Evolutionary conservation across 2,888 invertebrate species (phyloP).

Genomic region (Drosophila neotestacea): DNA sequence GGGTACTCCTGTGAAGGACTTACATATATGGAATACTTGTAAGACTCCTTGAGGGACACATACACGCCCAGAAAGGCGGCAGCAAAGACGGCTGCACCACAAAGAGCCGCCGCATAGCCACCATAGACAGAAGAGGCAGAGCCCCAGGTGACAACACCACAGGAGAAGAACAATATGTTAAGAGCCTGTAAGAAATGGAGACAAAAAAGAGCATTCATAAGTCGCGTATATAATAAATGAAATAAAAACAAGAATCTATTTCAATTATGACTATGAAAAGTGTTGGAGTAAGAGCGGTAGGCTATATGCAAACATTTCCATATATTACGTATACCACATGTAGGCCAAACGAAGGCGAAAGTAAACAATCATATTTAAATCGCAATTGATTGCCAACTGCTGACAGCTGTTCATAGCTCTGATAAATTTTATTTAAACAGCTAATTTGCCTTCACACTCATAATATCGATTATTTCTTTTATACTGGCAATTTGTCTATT

Average conservation of each 20-base stretch:
- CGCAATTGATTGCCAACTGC: conserved; percentile 38
- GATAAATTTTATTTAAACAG: background rate
- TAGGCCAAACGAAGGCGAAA: conserved; percentile 29
- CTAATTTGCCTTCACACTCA: conserved; percentile 1
- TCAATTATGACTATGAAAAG: background rate
- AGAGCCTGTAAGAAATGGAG: conserved; percentile 52
- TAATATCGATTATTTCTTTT: conserved; percentile 45
- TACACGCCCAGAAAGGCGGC: conserved; percentile 75
- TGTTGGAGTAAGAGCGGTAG: background rate
- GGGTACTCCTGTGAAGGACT: conserved; percentile 14
- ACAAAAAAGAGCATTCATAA: background rate
- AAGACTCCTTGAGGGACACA: conserved; percentile 79
- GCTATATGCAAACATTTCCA: conserved; percentile 13
- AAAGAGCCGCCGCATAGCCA: conserved; percentile 70
- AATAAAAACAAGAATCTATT: background rate
- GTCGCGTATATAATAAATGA: background rate
- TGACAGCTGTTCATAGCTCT: conserved; percentile 35
- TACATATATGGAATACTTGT: conserved; percentile 71
- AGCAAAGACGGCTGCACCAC: conserved; percentile 67
- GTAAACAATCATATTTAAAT: conserved; percentile 42
- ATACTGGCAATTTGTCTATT: background rate
- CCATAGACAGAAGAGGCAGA: conserved; percentile 72
- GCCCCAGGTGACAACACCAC: conserved; percentile 78
- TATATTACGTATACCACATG: conserved; percentile 39
- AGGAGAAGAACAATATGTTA: conserved; percentile 74